phyloP scores from a whole-genome alignment of 2,888 invertebrate genomes.

The Lymantria dispar region DNA sequence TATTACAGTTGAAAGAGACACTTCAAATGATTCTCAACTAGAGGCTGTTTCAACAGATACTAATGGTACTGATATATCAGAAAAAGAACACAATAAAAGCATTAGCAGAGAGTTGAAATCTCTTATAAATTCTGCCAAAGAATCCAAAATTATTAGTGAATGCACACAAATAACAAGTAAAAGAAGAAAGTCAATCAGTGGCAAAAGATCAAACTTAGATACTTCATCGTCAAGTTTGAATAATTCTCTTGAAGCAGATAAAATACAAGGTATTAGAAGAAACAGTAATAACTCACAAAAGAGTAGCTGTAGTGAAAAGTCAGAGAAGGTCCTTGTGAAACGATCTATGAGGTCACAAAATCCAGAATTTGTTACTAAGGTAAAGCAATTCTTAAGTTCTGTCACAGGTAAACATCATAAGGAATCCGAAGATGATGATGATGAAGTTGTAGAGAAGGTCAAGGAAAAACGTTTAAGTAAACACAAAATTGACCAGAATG shows the following conservation, averaged over 20 bases:
- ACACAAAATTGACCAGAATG: constrained; percentile 32
- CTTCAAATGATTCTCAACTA: constrained; percentile 54
- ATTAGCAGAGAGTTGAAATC: constrained; percentile 84
- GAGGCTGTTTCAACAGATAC: constrained; percentile 30
- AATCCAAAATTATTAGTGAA: constrained; percentile 85
- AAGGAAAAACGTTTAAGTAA: constrained; percentile 35
- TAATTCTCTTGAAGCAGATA: constrained; percentile 58
- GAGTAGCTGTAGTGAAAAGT: constrained; percentile 64
- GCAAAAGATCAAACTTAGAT: constrained; percentile 60
- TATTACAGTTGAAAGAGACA: constrained; percentile 40
- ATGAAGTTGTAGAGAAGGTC: constrained; percentile 37
- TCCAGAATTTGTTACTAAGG: constrained; percentile 84
- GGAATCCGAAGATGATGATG: constrained; percentile 54
- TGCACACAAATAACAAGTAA: constrained; percentile 80
- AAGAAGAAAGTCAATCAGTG: constrained; percentile 59
- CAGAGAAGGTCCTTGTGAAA: constrained; percentile 55
- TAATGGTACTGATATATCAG: constrained; percentile 45
- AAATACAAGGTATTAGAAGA: constrained; percentile 51
- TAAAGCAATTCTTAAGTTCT: constrained; percentile 82
- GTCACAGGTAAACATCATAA: constrained; percentile 65
- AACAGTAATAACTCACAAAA: constrained; percentile 61
- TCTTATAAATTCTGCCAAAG: constrained; percentile 85
- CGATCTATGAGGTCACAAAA: constrained; percentile 85
- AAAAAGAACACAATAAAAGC: constrained; percentile 66
- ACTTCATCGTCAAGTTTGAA: constrained; percentile 63